These are phyloP conservation scores for Leistus spinibarbis DNA, from an alignment of 2,888 invertebrate genomes.

Conservation along the genomic window DNA sequence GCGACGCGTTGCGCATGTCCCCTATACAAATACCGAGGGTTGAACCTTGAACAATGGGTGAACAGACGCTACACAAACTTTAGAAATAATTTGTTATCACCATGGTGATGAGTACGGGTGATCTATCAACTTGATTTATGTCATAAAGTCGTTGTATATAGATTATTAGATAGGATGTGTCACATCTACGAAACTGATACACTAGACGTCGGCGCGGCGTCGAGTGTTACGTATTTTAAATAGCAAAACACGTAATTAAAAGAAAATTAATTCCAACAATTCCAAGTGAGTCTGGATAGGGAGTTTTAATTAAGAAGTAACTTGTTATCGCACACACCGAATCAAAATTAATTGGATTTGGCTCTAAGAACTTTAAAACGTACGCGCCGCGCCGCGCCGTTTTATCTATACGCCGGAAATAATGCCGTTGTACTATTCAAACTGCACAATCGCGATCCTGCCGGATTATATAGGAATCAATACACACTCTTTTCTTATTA, in stretches of 20 bases:
- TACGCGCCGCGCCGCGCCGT: not conserved
- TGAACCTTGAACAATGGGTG: not conserved
- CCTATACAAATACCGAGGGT: not conserved
- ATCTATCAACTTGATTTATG: conserved; percentile 18
- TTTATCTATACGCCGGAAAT: not conserved
- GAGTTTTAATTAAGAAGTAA: conserved; percentile 34
- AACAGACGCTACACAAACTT: not conserved
- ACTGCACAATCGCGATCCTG: not conserved
- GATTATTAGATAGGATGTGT: not conserved
- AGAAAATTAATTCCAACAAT: conserved; percentile 26
- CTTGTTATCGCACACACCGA: conserved; percentile 28
- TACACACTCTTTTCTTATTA: not conserved
- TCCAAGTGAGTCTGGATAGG: conserved; percentile 5
- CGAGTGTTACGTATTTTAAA: not conserved
- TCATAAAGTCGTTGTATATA: not conserved
- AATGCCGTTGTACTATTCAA: not conserved
- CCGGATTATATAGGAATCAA: not conserved
- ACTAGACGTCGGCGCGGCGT: not conserved
- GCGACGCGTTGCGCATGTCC: no score
- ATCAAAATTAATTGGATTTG: conserved; percentile 35
- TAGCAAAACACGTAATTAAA: conserved; percentile 17
- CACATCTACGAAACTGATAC: not conserved
- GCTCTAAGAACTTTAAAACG: conserved; percentile 24
- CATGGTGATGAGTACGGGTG: not conserved
- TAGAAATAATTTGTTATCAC: conserved; percentile 6